Evolutionary conservation across 2,113 vertebrate species (phyloP).

Genomic region (Pampusana beccarii): DNA sequence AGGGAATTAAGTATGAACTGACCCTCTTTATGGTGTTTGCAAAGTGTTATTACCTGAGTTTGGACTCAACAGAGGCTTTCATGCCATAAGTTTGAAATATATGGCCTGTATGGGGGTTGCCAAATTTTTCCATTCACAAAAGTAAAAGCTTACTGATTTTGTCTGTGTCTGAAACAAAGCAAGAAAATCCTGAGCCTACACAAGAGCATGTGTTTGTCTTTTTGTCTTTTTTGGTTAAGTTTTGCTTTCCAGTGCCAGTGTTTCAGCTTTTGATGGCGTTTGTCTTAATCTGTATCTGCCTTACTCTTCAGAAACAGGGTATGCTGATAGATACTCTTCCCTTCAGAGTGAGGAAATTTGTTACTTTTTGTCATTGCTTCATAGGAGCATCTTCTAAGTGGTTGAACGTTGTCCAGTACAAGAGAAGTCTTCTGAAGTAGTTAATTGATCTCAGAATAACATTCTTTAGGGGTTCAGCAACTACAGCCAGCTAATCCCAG

Average conservation of each 20-base stretch:
- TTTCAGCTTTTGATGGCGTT: not conserved
- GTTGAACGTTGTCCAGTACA: not conserved
- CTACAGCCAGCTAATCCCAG: not conserved
- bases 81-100: not conserved
- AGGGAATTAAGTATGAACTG: not conserved
- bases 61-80: not conserved
- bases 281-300: not conserved
- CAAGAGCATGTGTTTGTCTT: not conserved
- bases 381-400: not conserved
- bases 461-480: not conserved
- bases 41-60: not conserved
- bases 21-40: not conserved
- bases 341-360: not conserved
- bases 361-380: not conserved
- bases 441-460: not conserved
- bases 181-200: not conserved
- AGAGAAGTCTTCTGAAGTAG: not conserved
- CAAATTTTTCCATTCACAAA: not conserved
- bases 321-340: not conserved
- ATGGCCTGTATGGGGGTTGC: not conserved
- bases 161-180: not conserved
- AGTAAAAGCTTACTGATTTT: not conserved
- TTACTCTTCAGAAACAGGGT: not conserved
- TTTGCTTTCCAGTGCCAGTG: not conserved
- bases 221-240: not conserved